phyloP scores from a whole-genome alignment of 2,113 vertebrate genomes.

The Ranitomeya imitator region DNA sequence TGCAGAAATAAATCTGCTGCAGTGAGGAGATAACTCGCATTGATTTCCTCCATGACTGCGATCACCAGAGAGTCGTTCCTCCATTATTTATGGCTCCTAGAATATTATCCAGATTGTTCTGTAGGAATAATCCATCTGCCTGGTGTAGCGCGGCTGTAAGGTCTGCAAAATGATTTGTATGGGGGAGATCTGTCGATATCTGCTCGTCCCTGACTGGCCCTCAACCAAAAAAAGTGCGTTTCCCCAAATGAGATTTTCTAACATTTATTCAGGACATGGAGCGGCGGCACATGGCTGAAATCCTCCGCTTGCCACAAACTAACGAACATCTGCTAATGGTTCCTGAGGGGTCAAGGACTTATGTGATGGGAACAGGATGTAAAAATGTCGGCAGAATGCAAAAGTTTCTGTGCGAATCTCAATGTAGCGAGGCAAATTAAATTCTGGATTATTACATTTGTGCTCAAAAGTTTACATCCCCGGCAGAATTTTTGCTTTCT shows the following conservation, averaged over 20 bases:
- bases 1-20: not conserved
- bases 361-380: slow-evolving; percentile 1
- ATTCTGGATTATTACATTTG: not conserved
- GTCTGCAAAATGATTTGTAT: not conserved
- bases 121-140: slow-evolving; percentile 17
- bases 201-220: not conserved
- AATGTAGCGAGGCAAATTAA: not conserved
- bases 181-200: not conserved
- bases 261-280: slow-evolving; percentile 32
- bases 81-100: not conserved
- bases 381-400: not conserved
- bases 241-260: slow-evolving; percentile 32
- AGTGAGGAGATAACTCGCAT: not conserved
- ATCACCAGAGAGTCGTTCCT: not conserved
- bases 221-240: slow-evolving; percentile 6
- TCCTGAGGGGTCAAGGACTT: slow-evolving; percentile 41
- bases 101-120: slow-evolving; percentile 6
- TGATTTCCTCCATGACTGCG: not conserved
- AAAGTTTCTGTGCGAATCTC: not conserved
- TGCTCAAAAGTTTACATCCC: too few relatives aligned
- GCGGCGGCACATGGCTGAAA: slow-evolving; percentile 25
- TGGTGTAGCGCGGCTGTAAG: not conserved
- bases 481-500: too few relatives aligned
- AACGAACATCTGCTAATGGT: slow-evolving; percentile 36
- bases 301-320: slow-evolving; percentile 26